phyloP scores from a whole-genome alignment of 2,888 invertebrate species.

The Ornithoptera alexandrae region DNA sequence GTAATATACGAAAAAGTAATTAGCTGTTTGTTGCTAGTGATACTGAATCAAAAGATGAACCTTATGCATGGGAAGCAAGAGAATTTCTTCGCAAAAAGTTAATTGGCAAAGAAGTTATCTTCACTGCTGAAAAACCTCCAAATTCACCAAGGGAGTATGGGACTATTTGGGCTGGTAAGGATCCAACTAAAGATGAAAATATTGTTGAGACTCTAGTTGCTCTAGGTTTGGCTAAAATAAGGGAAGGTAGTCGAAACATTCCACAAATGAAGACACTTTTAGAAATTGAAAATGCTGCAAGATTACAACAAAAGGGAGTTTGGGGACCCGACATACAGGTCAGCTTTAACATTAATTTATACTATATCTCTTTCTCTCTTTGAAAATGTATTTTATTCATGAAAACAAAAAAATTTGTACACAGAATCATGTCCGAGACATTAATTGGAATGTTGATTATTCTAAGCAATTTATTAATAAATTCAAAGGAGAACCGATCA shows the following conservation, averaged over 20 bases:
- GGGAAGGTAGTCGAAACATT: constrained; percentile 78
- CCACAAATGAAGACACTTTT: constrained; percentile 85
- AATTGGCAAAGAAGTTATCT: constrained; percentile 93
- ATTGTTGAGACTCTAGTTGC: constrained; percentile 92
- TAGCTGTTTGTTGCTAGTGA: constrained; percentile 60
- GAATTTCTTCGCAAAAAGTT: constrained; percentile 96
- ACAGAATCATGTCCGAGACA: constrained; percentile 88
- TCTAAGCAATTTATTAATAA: constrained; percentile 86
- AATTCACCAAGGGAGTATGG: constrained; percentile 94
- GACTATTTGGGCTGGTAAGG: constrained; percentile 90
- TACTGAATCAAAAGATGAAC: constrained; percentile 90
- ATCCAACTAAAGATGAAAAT: constrained; percentile 89
- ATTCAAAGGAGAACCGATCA: constrained; percentile 90
- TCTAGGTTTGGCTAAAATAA: constrained; percentile 93
- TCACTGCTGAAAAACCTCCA: constrained; percentile 90
- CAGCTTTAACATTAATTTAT: constrained; percentile 20
- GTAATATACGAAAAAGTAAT: constrained; percentile 10
- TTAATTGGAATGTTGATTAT: constrained; percentile 94
- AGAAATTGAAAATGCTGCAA: constrained; percentile 94
- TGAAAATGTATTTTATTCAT: neutral
- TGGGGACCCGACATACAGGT: constrained; percentile 80
- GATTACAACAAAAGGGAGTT: constrained; percentile 91
- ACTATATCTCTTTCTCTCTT: neutral
- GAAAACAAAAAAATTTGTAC: constrained; percentile 10
- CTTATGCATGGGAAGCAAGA: constrained; percentile 98